These are phyloP conservation scores for Entomobrya proxima DNA, from an alignment of 2,888 invertebrate genomes.

Conservation along the genomic window DNA sequence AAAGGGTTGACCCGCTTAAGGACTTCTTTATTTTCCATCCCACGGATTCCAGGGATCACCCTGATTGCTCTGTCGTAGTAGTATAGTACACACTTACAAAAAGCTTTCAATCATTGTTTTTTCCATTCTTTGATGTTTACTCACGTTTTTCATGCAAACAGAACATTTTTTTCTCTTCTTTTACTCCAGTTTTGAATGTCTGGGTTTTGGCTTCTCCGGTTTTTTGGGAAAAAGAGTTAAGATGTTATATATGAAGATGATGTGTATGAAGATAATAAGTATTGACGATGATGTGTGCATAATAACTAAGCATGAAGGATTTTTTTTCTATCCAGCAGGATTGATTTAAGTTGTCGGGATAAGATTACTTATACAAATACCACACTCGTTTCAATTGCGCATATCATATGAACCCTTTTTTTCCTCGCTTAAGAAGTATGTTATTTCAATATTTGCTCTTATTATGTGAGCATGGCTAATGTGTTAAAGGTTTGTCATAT, in stretches of 20 bases:
- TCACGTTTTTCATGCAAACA: slow-evolving; percentile 55
- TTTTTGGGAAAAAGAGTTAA: slow-evolving; percentile 1
- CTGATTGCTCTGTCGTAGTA: slow-evolving; percentile 51
- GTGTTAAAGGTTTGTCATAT: slow-evolving; percentile 17
- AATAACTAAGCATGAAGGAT: slow-evolving; percentile 57
- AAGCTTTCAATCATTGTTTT: slow-evolving; percentile 4
- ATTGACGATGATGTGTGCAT: slow-evolving; percentile 53
- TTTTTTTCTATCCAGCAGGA: neutral
- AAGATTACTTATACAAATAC: slow-evolving; percentile 26
- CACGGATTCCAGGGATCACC: slow-evolving; percentile 27
- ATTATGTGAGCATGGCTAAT: neutral
- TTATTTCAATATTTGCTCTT: slow-evolving; percentile 33
- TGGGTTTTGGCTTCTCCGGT: neutral
- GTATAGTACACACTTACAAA: slow-evolving; percentile 33
- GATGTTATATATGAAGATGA: neutral
- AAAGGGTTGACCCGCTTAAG: slow-evolving; percentile 66
- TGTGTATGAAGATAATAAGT: slow-evolving; percentile 33
- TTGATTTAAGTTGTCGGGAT: slow-evolving; percentile 25
- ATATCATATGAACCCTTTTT: slow-evolving; percentile 31
- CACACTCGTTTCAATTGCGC: neutral
- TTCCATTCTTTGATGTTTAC: slow-evolving; percentile 27
- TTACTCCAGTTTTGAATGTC: slow-evolving; percentile 29
- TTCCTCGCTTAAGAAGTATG: neutral
- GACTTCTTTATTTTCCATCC: slow-evolving; percentile 29
- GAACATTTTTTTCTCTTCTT: neutral